Base-by-base conservation (phyloP, 2,797 vertebrate species). In the Ptychadena robeensis region DNA sequence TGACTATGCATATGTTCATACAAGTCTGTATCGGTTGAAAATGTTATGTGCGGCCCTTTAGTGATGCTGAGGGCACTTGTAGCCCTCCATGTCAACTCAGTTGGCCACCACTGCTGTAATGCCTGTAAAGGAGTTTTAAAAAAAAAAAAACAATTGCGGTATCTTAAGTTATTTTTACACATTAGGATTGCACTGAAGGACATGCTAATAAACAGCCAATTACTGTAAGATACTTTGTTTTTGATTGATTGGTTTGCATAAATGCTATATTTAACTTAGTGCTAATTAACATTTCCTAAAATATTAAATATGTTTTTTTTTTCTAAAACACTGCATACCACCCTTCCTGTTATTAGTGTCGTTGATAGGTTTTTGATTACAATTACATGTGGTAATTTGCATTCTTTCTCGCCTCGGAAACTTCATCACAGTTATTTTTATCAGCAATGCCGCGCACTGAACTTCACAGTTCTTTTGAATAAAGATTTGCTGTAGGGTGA, bases 281-380 rank as follows among this genome's bases (percentile, higher is more conserved):
- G 25, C 59, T 61, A 61, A 61, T 61, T 61, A 61, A 61, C 59
- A 61, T 61, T 25, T 61, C 28, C n/a, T 61, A 61, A 61, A 61
- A n/a, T 61, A 61, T 61, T 61, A 61, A 11, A 61, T 61, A 3
- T 28, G 3, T 61, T 59, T 28, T 59, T 27, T 61, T 61, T 28
- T 25, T n/a, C 40, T 59, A 8, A 61, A 61, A 12, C 59, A 61
- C 25, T 61, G 7, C 11, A 61, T 61, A 61, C 18, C 44, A 22
- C 22, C 44, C 18, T 61, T 61, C n/a, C 59, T 61, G 27, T 61
- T 61, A 10, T 61, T 61, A 61, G 2, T 61, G n/a, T 25, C 9
- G 2, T 28, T 61, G n/a, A 61, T 61, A 25, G n/a, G 25, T 5
- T 61, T 28, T 61, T 61, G 59, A 61, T 61, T 61, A 61, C 59